A percentile compares a stretch with the other conserved stretches of the same genome.
phyloP scores from a whole-genome alignment of 2,113 vertebrate genomes.

The Amazona guildingii region DNA sequence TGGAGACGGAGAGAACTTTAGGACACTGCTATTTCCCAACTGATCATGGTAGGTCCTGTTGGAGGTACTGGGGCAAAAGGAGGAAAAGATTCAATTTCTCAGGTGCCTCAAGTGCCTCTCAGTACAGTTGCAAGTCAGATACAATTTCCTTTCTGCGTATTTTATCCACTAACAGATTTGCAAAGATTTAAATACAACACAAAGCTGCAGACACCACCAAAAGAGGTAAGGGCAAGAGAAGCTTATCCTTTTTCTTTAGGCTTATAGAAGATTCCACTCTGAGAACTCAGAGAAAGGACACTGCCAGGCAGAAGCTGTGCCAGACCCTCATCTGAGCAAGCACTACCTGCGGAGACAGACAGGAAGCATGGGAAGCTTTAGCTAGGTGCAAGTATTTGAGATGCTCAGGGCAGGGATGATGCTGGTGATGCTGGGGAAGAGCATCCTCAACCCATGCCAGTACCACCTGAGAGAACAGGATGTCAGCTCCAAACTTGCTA shows the following conservation, averaged over 20 bases:
- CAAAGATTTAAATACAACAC: constrained; percentile 12
- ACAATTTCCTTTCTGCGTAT: background rate
- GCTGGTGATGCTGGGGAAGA: background rate
- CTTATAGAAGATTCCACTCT: background rate
- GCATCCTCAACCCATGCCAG: background rate
- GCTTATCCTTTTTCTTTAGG: background rate
- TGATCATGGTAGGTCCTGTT: background rate
- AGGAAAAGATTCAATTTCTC: background rate
- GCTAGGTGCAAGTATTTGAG: background rate
- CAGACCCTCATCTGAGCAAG: background rate
- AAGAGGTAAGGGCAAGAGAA: background rate
- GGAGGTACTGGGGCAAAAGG: background rate
- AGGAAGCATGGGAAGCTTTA: background rate
- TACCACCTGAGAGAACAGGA: background rate
- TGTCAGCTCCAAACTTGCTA: background rate
- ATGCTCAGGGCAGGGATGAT: background rate
- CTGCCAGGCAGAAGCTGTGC: background rate
- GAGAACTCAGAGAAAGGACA: background rate
- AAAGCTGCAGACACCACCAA: background rate
- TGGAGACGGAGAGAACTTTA: background rate
- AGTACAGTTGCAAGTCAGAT: background rate
- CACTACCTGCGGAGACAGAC: background rate
- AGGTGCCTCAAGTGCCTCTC: background rate
- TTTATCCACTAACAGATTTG: background rate
- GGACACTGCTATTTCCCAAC: background rate